phyloP scores from a whole-genome alignment of 2,888 invertebrate genomes.

The Conomelus anceps region DNA sequence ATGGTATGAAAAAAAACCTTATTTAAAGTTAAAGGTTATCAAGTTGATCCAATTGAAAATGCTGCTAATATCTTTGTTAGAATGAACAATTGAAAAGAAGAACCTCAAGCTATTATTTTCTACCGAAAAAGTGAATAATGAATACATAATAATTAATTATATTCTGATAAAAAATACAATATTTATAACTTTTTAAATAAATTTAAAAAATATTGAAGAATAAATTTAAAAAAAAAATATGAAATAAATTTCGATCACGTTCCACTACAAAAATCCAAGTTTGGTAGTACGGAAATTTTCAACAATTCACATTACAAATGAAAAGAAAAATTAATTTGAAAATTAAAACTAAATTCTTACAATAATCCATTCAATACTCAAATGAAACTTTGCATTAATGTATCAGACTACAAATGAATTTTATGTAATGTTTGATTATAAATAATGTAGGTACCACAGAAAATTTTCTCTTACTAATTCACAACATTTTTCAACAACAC shows the following conservation, averaged over 20 bases:
- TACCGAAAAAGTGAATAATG: no score
- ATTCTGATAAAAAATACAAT: no score
- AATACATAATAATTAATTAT: neutral
- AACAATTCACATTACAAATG: neutral
- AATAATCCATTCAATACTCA: neutral
- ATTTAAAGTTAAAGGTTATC: no score
- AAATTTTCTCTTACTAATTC: neutral
- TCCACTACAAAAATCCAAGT: neutral
- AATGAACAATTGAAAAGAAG: no score
- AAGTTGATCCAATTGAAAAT: no score
- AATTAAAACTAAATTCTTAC: neutral
- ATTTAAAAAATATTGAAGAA: neutral
- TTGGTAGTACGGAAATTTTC: neutral
- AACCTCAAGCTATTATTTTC: no score
- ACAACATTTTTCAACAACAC: neutral
- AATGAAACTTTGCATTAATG: no score
- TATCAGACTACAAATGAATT: neutral
- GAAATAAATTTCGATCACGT: neutral
- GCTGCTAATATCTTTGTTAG: no score
- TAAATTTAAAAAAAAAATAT: neutral
- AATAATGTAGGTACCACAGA: neutral
- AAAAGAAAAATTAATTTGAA: neutral
- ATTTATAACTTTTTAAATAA: no score
- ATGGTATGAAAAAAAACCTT: no score
- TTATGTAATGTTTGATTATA: neutral